Base-by-base conservation (phyloP, 64 coral and sea anemone species). In the Actinia tenebrosa region DNA sequence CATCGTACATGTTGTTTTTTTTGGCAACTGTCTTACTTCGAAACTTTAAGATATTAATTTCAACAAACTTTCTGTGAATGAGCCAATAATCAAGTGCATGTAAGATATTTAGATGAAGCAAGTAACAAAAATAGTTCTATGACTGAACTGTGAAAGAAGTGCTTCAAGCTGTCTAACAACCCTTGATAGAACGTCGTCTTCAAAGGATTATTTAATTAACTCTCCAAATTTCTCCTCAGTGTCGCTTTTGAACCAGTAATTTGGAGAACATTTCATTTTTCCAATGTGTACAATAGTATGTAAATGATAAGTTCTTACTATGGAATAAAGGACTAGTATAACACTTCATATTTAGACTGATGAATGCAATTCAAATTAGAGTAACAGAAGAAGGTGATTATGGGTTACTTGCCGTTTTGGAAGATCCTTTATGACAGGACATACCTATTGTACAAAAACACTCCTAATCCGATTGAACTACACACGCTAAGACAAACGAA, bases 361-460 rank as follows among this genome's bases (percentile, higher is more conserved):
- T 75, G 69, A 26, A 75, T 42, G 0, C 10, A 42, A 26, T 75
- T 37, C 25, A 75, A 75, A 75, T 75, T 75, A 75, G 42, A 25
- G 69, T 25, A 75, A 75, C 69, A 75, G 69, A 75, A 75, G 27
- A 75, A 75, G 69, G 69, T 75, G 17, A 66, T 50, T 50, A 50
- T 66, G 18, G 9, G 17, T 27, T 75, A 75, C 69, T 75, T 75
- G 69, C 69, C 69, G n/a, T 75, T 75, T 42, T 42, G 9, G 69
- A 26, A 75, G 69, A 75, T 75, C n/a, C 26, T 75, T 75, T 75
- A 25, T 75, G 69, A 75, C 69, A 75, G 56, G 2, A 10, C 56
- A 42, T n/a, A 42, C 69, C n/a, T 75, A 75, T n/a, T 75, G 69
- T 75, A 75, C 69, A 42, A 75, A 75, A 75, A 75, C 69, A 15